Evolutionary conservation across 2,797 vertebrate genomes (phyloP).

Genomic region (Chelonia mydas): DNA sequence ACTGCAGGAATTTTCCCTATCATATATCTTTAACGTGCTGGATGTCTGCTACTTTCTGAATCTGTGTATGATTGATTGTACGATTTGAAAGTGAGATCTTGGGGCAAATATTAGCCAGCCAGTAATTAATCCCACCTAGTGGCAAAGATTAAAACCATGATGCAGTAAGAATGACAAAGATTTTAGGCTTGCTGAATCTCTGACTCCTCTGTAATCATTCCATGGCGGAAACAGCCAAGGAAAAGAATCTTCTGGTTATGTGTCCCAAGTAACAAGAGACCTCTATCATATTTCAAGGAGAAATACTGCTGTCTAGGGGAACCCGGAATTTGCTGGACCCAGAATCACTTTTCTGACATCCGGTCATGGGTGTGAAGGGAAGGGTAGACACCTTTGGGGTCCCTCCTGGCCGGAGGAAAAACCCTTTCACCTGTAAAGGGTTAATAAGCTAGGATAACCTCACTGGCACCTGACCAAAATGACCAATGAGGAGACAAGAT

Average conservation of each 20-base stretch:
- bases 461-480: too few relatives aligned
- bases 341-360: not conserved
- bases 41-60: not conserved
- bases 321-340: not conserved
- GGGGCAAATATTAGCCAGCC: not conserved
- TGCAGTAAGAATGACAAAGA: not conserved
- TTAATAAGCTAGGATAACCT: too few relatives aligned
- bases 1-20: not conserved
- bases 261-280: not conserved
- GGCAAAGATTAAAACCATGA: not conserved
- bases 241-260: not conserved
- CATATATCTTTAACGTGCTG: not conserved
- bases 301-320: not conserved
- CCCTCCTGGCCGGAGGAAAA: too few relatives aligned
- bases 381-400: too few relatives aligned
- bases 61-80: not conserved
- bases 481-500: too few relatives aligned
- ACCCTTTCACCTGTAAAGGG: too few relatives aligned
- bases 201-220: not conserved
- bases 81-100: not conserved
- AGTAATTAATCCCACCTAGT: not conserved
- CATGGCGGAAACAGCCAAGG: rapidly evolving
- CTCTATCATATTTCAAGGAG: not conserved
- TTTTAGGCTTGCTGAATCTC: not conserved
- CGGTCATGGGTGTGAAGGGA: too few relatives aligned